A percentile compares a stretch with the other conserved stretches of the same genome.
Conservation (phyloP, 2,797 vertebrate species). For the Ctenochaetus hawaiiensis region DNA sequence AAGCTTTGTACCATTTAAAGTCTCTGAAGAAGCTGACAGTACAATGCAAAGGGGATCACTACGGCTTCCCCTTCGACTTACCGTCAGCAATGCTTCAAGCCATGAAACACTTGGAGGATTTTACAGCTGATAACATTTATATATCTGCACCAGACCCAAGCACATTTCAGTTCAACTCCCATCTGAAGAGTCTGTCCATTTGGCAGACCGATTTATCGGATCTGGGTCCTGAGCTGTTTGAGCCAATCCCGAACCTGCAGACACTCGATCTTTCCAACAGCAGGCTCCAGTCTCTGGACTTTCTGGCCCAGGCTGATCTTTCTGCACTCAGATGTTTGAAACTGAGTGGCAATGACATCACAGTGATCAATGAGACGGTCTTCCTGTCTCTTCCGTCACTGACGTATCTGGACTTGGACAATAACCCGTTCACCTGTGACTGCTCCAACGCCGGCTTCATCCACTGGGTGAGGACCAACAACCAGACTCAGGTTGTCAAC, state of each 20-base stretch:
- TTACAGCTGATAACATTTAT: slow-evolving; percentile 19
- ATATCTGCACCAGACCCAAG: fast-evolving
- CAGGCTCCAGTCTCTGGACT: slow-evolving; percentile 46
- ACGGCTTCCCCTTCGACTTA: background rate
- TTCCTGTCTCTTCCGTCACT: slow-evolving; percentile 27
- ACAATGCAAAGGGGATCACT: too few relatives aligned
- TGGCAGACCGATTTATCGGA: fast-evolving
- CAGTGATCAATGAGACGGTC: slow-evolving; percentile 15
- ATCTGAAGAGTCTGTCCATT: slow-evolving; percentile 26
- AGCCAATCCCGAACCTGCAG: slow-evolving; percentile 32
- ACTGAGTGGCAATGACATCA: slow-evolving; percentile 20
- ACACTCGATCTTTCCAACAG: slow-evolving; percentile 25
- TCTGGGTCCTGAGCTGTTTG: slow-evolving; percentile 21
- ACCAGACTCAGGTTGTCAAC: slow-evolving; percentile 64
- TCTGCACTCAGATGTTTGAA: slow-evolving; percentile 8
- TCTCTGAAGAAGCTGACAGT: too few relatives aligned
- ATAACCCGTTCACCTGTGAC: slow-evolving; percentile 73
- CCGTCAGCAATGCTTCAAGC: fast-evolving
- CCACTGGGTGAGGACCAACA: slow-evolving; percentile 61
- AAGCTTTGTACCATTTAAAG: too few relatives aligned
- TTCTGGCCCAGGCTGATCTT: slow-evolving; percentile 25
- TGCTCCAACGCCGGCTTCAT: slow-evolving; percentile 71
- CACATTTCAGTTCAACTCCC: slow-evolving; percentile 12
- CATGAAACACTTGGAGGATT: slow-evolving; percentile 33
- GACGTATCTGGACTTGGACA: slow-evolving; percentile 59